These are phyloP conservation scores for Euclidia mi DNA, from an alignment of 2,888 invertebrate genomes.

Conservation along the genomic window DNA sequence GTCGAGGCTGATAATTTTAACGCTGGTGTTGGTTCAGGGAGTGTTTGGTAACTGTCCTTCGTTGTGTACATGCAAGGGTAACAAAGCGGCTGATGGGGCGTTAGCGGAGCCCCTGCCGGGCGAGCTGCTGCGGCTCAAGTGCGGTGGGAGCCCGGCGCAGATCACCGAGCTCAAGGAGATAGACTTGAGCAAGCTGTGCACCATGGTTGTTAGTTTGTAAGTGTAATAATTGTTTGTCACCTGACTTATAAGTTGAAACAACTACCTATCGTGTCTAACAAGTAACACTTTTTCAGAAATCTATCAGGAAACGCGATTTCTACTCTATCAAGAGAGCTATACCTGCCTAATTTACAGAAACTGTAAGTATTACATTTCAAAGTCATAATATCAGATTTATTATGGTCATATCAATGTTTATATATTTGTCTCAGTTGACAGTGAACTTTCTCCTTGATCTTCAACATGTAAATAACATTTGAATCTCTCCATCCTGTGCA, in stretches of 20 bases:
- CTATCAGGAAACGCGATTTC: conserved; percentile 91
- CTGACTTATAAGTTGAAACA: neutral
- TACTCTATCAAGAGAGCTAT: conserved; percentile 90
- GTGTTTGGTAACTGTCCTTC: conserved; percentile 81
- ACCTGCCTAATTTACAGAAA: conserved; percentile 92
- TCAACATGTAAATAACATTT: neutral
- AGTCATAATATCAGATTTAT: neutral
- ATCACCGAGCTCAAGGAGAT: conserved; percentile 91
- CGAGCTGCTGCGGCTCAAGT: conserved; percentile 91
- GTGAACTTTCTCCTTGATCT: neutral
- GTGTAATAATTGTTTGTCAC: conserved; percentile 72
- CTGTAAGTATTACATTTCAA: conserved; percentile 88
- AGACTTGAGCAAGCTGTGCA: conserved; percentile 90
- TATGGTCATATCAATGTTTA: neutral
- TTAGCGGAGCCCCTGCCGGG: conserved; percentile 87
- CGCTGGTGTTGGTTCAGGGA: conserved; percentile 65
- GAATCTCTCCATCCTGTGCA: no score
- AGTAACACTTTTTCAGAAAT: conserved; percentile 86
- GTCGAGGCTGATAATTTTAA: conserved; percentile 68
- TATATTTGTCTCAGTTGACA: neutral
- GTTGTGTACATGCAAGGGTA: conserved; percentile 89
- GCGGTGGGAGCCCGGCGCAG: conserved; percentile 90
- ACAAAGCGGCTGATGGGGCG: conserved; percentile 87
- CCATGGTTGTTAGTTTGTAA: conserved; percentile 92
- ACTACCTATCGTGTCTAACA: no score